A percentile compares a stretch with the other conserved stretches of the same genome.
phyloP scores from a whole-genome alignment of 2,797 vertebrate genomes.

The Enteromius anoplus region DNA sequence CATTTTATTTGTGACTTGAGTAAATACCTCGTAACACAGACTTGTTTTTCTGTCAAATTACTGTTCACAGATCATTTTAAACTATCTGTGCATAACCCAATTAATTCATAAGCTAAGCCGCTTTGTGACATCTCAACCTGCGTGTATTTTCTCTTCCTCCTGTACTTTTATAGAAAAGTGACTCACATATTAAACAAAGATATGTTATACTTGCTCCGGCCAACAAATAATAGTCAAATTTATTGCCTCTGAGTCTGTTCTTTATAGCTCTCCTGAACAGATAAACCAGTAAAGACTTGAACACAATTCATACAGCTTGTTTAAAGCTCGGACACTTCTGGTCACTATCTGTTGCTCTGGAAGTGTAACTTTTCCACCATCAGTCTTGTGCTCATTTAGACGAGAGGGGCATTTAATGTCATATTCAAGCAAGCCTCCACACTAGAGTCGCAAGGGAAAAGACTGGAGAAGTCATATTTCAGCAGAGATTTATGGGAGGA shows the following conservation, averaged over 20 bases:
- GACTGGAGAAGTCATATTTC: slow-evolving; percentile 74
- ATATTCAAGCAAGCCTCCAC: slow-evolving; percentile 38
- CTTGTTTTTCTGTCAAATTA: neutral
- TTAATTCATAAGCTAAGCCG: neutral
- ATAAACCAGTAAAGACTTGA: slow-evolving; percentile 60
- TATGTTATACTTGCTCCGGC: slow-evolving; percentile 55
- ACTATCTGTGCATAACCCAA: neutral
- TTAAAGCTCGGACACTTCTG: slow-evolving; percentile 60
- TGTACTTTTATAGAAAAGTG: neutral
- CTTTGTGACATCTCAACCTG: neutral
- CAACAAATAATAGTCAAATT: slow-evolving; percentile 63
- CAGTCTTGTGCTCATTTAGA: slow-evolving; percentile 53
- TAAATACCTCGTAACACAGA: neutral
- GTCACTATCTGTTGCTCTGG: slow-evolving; percentile 67
- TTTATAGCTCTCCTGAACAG: slow-evolving; percentile 69
- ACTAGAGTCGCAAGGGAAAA: slow-evolving; percentile 27
- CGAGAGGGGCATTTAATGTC: slow-evolving; percentile 49
- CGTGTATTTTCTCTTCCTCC: neutral
- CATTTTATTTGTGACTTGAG: neutral
- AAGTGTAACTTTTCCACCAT: slow-evolving; percentile 64
- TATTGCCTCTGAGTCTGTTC: slow-evolving; percentile 54
- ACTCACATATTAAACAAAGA: slow-evolving; percentile 44
- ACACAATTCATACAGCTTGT: slow-evolving; percentile 64
- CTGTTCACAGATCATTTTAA: neutral
- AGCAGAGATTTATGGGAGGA: slow-evolving; percentile 79